Evolutionary conservation across 2,888 invertebrate genomes (phyloP), one percentile per base, ranked within the genome.

Genomic region (Globia sparganii): DNA sequence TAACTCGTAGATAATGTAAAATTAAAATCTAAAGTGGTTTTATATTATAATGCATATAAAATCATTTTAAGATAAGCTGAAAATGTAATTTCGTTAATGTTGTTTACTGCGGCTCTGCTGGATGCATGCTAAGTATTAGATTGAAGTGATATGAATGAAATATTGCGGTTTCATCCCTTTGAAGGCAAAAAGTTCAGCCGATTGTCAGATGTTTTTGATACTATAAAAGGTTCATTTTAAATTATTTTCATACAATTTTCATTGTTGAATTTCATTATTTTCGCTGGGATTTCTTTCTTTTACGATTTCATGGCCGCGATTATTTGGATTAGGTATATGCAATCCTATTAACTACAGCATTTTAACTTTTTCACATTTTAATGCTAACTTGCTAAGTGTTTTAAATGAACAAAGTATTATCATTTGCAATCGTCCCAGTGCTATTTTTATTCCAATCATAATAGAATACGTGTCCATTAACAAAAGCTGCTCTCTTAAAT

Each of bases 31-130:
- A 82, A 89, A 89, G 85, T 84, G 86, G 81, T 86, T 88, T 89
- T 86, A 85, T 86, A 87, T 83, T 86, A 81, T 86, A 86, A 89
- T 85, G 86, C 80, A 83, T 74, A 75, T 67, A 58, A 86, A 86
- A 86, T 85, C 37, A 80, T 83, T 81, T 86, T 77, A 77, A 81
- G 83, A 87, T 88, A 86, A 88, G 87, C 87, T 87, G 85, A 87
- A 91, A 90, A 90, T 87, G 88, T 90, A 86, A 91, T 92, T 91
- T 87, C 75, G 84, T 88, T 91, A 90, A 91, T 91, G 87, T 81
- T 59, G 72, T 78, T 76, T 76, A 62, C 64, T 67, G 81, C 61
- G 83, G 80, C 74, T 80, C 68, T 69, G 49, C 66, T 77, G 49
- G 58, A 75, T 75, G 75, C 78, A 84, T 83, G 82, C 64, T 74